Evolutionary conservation across 2,113 vertebrate genomes (phyloP).

Genomic region (Geococcyx californianus): DNA sequence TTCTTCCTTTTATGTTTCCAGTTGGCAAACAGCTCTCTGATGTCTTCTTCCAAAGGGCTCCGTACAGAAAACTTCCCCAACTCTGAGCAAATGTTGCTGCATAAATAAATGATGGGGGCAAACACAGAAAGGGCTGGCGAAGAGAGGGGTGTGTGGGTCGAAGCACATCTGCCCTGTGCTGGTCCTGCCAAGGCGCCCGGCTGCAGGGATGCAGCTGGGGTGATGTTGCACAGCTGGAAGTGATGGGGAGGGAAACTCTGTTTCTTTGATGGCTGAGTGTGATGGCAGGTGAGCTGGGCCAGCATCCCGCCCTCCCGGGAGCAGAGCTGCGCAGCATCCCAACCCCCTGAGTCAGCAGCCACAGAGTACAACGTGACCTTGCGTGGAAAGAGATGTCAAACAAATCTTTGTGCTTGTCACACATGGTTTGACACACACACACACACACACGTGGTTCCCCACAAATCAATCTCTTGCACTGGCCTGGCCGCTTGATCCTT

Average conservation of each 20-base stretch:
- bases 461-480: not conserved
- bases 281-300: not conserved
- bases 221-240: not conserved
- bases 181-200: not conserved
- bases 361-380: slow-evolving; percentile 6
- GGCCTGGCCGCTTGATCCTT: not conserved
- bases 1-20: not conserved
- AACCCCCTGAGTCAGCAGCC: not conserved
- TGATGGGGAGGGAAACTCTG: accelerated
- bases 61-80: not conserved
- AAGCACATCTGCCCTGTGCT: accelerated
- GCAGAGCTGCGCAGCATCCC: not conserved
- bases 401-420: slow-evolving; percentile 38
- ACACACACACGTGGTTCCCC: not conserved
- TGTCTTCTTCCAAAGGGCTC: not conserved
- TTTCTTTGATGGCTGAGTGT: not conserved
- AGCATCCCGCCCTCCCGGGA: not conserved
- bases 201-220: not conserved
- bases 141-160: too few species aligned
- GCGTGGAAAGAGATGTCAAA: slow-evolving; percentile 38
- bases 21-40: not conserved
- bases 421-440: not conserved
- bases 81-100: not conserved
- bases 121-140: not conserved
- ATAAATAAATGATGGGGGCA: not conserved